phyloP scores from a whole-genome alignment of 2,113 vertebrate genomes.

The Eupsittula cactorum region DNA sequence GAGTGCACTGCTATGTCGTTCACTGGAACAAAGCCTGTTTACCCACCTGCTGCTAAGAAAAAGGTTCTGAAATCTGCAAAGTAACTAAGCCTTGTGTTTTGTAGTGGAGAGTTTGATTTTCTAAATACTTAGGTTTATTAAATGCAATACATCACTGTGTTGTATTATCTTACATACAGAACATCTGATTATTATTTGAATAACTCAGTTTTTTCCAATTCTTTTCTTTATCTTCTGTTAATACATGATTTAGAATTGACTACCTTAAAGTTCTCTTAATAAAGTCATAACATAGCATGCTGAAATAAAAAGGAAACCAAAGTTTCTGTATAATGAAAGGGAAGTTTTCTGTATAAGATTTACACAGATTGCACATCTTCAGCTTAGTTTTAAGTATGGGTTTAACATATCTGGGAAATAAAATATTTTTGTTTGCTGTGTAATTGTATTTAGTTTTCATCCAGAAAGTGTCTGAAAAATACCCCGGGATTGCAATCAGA shows the following conservation, averaged over 20 bases:
- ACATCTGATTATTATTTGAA: conserved; percentile 8
- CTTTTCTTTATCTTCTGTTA: not conserved
- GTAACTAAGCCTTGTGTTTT: not conserved
- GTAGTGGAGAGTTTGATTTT: not conserved
- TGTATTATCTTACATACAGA: not conserved
- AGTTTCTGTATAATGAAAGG: not conserved
- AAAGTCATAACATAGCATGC: not conserved
- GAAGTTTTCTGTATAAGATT: not conserved
- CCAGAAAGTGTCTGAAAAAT: conserved; percentile 21
- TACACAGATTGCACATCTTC: not conserved
- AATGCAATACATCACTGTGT: not conserved
- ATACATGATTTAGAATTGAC: not conserved
- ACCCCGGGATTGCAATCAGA: not conserved
- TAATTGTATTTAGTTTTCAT: not conserved
- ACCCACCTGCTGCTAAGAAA: not conserved
- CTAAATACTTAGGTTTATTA: not conserved
- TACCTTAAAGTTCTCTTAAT: not conserved
- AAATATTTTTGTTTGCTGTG: not conserved
- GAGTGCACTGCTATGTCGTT: not conserved
- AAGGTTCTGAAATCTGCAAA: not conserved
- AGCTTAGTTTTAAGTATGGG: not conserved
- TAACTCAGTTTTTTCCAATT: not conserved
- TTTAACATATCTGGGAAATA: not conserved
- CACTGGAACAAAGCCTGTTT: not conserved
- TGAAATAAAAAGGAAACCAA: not conserved